Percentiles rank a stretch among this genome's conserved stretches.
These are phyloP conservation scores for Leptodactylus fallax DNA, from an alignment of 2,797 vertebrate genomes.

Conservation along the genomic window DNA sequence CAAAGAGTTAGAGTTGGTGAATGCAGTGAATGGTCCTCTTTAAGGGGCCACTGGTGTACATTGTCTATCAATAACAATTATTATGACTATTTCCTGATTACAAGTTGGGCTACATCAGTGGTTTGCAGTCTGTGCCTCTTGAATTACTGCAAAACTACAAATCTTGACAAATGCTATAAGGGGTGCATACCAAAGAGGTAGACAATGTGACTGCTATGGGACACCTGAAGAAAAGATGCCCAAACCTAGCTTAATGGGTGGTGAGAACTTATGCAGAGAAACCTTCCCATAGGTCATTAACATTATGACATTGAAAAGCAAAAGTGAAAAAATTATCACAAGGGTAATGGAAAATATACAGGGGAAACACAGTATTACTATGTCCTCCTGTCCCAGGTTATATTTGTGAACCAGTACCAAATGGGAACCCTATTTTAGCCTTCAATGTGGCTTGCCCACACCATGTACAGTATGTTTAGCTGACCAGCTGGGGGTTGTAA, in stretches of 20 bases:
- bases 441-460: background rate
- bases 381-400: background rate
- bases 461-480: too few species aligned
- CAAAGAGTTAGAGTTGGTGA: too few species aligned
- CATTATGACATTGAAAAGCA: background rate
- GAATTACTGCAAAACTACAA: background rate
- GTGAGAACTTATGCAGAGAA: background rate
- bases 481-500: background rate
- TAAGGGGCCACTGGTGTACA: too few species aligned
- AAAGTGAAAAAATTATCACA: background rate
- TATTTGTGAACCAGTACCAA: background rate
- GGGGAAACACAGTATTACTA: background rate
- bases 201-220: too few species aligned
- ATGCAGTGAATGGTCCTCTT: too few species aligned
- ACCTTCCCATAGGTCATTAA: background rate
- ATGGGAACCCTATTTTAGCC: background rate
- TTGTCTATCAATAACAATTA: too few species aligned
- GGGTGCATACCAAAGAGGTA: background rate
- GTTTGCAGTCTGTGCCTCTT: background rate
- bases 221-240: background rate
- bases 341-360: background rate
- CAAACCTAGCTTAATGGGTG: background rate
- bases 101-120: constrained; percentile 19
- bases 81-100: background rate
- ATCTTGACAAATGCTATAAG: background rate